These are phyloP conservation scores for Zaprionus nigranus DNA, from an alignment of 1,140 invertebrate species.

Conservation along the genomic window DNA sequence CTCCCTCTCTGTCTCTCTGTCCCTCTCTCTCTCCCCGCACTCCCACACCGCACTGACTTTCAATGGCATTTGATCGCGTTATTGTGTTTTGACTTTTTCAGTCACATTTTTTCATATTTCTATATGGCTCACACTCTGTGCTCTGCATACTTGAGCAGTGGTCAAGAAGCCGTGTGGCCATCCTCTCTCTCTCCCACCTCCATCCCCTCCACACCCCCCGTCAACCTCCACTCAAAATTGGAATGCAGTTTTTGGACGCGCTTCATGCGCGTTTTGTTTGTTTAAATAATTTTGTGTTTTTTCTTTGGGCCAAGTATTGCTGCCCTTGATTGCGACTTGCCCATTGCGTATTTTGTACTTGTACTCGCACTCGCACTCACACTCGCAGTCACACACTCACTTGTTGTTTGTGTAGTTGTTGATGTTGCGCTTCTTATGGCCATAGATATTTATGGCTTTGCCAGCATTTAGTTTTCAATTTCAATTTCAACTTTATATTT, in stretches of 20 bases:
- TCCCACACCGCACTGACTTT: constrained; percentile 25
- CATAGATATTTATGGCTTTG: constrained; percentile 34
- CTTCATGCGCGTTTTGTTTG: neutral
- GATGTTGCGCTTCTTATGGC: constrained; percentile 1
- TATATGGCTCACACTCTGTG: constrained; percentile 30
- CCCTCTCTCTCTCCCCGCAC: neutral
- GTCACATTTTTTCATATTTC: constrained; percentile 56
- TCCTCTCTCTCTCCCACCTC: constrained; percentile 7
- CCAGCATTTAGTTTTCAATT: constrained; percentile 43
- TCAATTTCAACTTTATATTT: constrained; percentile 23
- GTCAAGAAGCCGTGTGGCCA: constrained; percentile 17
- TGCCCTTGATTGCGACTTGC: constrained; percentile 38
- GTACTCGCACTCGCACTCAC: constrained; percentile 6
- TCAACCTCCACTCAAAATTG: constrained; percentile 27
- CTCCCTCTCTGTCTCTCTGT: neutral
- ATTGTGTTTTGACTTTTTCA: constrained; percentile 46
- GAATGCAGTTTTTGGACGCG: constrained; percentile 37
- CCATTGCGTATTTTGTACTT: constrained; percentile 36
- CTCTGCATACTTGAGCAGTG: constrained; percentile 58
- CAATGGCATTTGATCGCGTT: constrained; percentile 42
- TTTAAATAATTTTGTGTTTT: constrained; percentile 14
- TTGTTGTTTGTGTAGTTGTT: too few relatives aligned
- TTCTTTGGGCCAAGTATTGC: constrained; percentile 24
- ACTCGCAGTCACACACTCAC: constrained; percentile 4
- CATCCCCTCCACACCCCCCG: constrained; percentile 6